Evolutionary conservation across 2,888 invertebrate genomes (phyloP).

Genomic region (Limulus polyphemus): DNA sequence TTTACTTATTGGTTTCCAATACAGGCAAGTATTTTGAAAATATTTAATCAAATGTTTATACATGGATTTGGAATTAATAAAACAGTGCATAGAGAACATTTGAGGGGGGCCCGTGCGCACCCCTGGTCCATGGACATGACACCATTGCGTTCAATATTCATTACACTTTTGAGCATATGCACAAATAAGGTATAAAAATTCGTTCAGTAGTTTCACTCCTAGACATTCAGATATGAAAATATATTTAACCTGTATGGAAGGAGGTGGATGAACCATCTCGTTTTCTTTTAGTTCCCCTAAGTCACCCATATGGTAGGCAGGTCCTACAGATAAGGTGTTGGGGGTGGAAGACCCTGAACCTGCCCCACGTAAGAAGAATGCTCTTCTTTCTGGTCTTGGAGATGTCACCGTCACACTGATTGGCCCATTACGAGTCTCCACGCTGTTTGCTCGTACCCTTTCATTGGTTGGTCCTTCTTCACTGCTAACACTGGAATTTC

Average conservation of each 20-base stretch:
- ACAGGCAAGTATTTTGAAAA: no score
- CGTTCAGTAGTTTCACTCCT: neutral
- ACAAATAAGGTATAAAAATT: neutral
- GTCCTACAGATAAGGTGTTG: slow-evolving; percentile 51
- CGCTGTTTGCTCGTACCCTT: slow-evolving; percentile 19
- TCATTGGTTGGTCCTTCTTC: slow-evolving; percentile 45
- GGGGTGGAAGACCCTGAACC: slow-evolving; percentile 34
- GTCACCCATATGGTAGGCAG: slow-evolving; percentile 41
- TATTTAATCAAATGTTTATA: no score
- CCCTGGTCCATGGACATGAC: no score
- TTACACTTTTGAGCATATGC: no score
- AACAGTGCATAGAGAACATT: no score
- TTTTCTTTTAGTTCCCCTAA: neutral
- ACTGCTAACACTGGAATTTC: slow-evolving; percentile 52
- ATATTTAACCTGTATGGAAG: neutral
- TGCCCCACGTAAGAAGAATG: slow-evolving; percentile 21
- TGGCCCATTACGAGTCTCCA: slow-evolving; percentile 13
- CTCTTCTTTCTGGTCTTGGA: slow-evolving; percentile 31
- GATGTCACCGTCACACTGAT: slow-evolving; percentile 29
- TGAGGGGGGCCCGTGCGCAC: no score
- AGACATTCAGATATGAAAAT: neutral
- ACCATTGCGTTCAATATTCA: no score
- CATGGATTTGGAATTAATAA: no score
- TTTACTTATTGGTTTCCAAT: no score
- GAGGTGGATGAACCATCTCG: neutral